These are phyloP conservation scores for Probaryconus sp. DNA, from an alignment of 1,140 invertebrate species.

Conservation along the genomic window DNA sequence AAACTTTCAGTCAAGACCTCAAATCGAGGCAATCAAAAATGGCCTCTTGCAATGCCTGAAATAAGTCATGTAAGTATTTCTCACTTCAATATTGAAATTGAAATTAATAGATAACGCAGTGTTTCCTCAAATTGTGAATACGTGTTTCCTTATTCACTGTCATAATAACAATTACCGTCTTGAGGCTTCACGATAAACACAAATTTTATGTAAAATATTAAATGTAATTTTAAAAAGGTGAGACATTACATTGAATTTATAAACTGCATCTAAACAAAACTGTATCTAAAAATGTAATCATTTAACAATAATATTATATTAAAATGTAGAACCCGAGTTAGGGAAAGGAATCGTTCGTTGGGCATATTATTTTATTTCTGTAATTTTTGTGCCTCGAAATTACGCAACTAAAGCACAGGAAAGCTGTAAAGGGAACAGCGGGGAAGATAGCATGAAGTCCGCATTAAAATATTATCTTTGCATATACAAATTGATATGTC, in stretches of 20 bases:
- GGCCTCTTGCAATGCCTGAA: conserved; percentile 52
- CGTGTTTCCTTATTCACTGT: conserved; percentile 5
- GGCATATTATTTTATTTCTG: conserved; percentile 10
- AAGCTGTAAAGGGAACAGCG: conserved; percentile 66
- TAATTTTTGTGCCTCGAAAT: conserved; percentile 66
- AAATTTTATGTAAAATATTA: too few relatives aligned
- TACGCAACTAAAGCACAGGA: conserved; percentile 74
- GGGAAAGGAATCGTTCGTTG: conserved; percentile 15
- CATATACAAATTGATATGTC: conserved; percentile 46
- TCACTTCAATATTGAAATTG: conserved; percentile 13
- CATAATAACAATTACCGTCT: conserved; percentile 12
- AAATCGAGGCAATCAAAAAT: conserved; percentile 35
- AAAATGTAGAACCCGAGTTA: too few relatives aligned
- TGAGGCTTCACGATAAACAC: background rate
- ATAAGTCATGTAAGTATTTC: conserved; percentile 24
- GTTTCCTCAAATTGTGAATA: conserved; percentile 3
- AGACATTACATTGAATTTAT: too few relatives aligned
- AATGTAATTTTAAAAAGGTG: too few relatives aligned
- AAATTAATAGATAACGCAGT: conserved; percentile 5
- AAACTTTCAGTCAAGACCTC: conserved; percentile 33
- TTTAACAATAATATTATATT: too few relatives aligned
- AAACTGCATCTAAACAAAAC: too few relatives aligned
- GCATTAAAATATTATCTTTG: conserved; percentile 41
- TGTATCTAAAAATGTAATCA: too few relatives aligned
- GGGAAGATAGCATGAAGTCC: conserved; percentile 58